Percentiles rank a stretch among this genome's conserved stretches.
phyloP scores from a whole-genome alignment of 2,888 invertebrate species.

The Scaptomyza parva region DNA sequence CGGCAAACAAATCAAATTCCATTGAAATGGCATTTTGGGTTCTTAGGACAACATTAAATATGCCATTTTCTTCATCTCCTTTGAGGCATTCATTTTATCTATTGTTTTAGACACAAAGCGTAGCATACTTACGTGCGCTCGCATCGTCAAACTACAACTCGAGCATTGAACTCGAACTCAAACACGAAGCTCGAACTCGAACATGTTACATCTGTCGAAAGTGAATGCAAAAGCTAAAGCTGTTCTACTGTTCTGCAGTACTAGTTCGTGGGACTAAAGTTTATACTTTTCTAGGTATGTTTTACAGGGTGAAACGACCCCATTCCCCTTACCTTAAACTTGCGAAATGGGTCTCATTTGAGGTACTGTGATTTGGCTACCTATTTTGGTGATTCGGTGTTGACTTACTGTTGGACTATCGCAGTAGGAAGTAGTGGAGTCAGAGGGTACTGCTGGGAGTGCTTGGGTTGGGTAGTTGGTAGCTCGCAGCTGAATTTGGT shows the following conservation, averaged over 20 bases:
- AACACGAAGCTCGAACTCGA: slow-evolving; percentile 28
- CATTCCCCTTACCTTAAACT: no score
- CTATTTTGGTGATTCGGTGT: no score
- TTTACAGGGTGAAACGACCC: no score
- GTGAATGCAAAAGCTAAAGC: not conserved
- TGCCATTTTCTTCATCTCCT: slow-evolving; percentile 13
- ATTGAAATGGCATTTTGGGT: slow-evolving; percentile 46
- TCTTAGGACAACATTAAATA: slow-evolving; percentile 46
- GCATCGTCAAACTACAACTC: slow-evolving; percentile 5
- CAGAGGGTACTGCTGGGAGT: no score
- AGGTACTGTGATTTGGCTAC: no score
- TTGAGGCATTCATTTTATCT: not conserved
- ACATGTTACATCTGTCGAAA: not conserved
- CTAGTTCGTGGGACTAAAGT: no score
- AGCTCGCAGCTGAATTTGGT: not conserved
- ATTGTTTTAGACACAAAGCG: not conserved
- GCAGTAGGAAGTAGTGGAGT: no score
- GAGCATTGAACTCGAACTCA: no score
- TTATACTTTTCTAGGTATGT: no score
- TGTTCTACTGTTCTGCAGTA: no score
- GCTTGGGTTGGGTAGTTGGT: not conserved
- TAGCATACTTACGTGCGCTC: slow-evolving; percentile 37
- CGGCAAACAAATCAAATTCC: slow-evolving; percentile 58
- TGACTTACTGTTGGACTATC: no score
- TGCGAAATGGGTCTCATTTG: no score